Evolutionary conservation across 2,888 invertebrate genomes (phyloP).

Genomic region (Leptinotarsa tumamoca): DNA sequence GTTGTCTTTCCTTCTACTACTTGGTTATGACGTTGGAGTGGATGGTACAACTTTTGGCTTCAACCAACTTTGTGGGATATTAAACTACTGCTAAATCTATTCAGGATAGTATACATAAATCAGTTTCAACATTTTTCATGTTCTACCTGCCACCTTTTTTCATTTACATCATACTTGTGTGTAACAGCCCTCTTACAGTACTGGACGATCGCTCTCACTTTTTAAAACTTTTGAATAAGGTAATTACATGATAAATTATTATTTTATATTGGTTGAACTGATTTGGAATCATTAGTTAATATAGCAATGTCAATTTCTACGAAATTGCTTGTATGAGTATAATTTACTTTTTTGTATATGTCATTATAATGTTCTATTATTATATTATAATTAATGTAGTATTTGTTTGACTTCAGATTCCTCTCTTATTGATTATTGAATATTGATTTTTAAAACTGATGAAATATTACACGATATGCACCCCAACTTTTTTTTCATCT

Average conservation of each 20-base stretch:
- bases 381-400: neutral
- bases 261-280: neutral
- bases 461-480: neutral
- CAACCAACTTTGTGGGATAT: neutral
- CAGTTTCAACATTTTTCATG: neutral
- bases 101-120: neutral
- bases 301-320: neutral
- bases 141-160: neutral
- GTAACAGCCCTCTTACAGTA: neutral
- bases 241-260: neutral
- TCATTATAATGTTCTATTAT: neutral
- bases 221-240: neutral
- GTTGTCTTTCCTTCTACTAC: neutral
- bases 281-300: neutral
- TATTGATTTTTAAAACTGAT: neutral
- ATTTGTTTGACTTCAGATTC: neutral
- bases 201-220: neutral
- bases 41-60: neutral
- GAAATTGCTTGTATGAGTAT: neutral
- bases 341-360: neutral
- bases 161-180: neutral
- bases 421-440: neutral
- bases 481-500: neutral
- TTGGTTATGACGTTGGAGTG: neutral
- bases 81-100: neutral